phyloP scores from a whole-genome alignment of 1,140 invertebrate genomes.

The Drosophila obscura region DNA sequence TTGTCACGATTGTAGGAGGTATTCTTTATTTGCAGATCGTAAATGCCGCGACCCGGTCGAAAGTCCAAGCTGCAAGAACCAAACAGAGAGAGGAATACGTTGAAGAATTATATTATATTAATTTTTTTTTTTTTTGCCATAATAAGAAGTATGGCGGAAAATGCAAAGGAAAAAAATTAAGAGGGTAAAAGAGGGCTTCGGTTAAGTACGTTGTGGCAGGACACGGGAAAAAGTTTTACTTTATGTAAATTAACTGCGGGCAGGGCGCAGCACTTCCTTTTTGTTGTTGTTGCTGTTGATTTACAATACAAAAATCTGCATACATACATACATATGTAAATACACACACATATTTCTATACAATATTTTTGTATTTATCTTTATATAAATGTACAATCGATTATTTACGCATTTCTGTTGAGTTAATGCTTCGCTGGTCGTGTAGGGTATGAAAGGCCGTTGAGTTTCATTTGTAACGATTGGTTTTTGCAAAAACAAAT shows the following conservation, averaged over 20 bases:
- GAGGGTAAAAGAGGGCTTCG: background rate
- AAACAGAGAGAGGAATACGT: slow-evolving; percentile 12
- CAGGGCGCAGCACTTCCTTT: slow-evolving; percentile 7
- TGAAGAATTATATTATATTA: too few species aligned
- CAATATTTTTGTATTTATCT: slow-evolving; percentile 34
- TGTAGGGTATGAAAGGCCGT: background rate
- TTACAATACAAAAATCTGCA: slow-evolving; percentile 40
- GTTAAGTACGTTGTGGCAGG: slow-evolving; percentile 22
- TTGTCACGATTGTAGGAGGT: slow-evolving; percentile 95
- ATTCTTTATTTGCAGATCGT: slow-evolving; percentile 94
- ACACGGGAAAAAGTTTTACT: slow-evolving; percentile 40
- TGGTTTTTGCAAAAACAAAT: too few species aligned
- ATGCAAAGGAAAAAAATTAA: background rate
- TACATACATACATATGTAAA: slow-evolving; percentile 17
- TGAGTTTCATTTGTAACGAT: background rate
- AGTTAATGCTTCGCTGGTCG: slow-evolving; percentile 22
- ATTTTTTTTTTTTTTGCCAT: too few species aligned
- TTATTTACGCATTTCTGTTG: slow-evolving; percentile 19
- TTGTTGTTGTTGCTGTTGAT: slow-evolving; percentile 36
- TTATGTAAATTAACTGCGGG: slow-evolving; percentile 73
- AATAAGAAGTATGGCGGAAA: background rate
- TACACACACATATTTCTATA: slow-evolving; percentile 9
- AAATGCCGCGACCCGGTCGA: slow-evolving; percentile 91
- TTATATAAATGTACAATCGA: slow-evolving; percentile 9
- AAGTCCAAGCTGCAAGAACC: slow-evolving; percentile 88